A percentile compares a stretch with the other conserved stretches of the same genome.
phyloP scores from a whole-genome alignment of 2,113 vertebrate species.

The Coregonus clupeaformis region DNA sequence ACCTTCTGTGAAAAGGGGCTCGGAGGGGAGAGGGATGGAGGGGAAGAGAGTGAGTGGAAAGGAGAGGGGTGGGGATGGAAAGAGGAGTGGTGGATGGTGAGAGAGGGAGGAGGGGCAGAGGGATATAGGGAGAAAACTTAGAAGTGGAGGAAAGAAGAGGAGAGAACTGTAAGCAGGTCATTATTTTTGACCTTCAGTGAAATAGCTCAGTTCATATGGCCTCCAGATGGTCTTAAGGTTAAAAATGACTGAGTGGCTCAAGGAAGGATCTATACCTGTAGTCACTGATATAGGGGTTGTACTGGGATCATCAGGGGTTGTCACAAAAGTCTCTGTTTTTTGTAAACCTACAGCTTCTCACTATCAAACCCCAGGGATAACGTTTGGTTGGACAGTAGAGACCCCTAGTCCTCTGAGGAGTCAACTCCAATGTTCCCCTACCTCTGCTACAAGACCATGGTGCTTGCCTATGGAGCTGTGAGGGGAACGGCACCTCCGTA shows the following conservation, averaged over 20 bases:
- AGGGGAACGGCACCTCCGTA: no score
- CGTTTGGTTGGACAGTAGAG: not conserved
- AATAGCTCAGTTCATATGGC: conserved; percentile 11
- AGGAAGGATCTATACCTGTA: conserved; percentile 2
- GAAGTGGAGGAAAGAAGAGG: not conserved
- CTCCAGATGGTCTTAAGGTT: not conserved
- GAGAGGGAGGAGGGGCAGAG: not conserved
- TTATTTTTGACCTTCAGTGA: not conserved
- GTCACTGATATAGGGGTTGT: conserved; percentile 18
- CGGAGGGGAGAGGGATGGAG: not conserved
- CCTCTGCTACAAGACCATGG: no score
- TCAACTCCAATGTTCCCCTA: no score
- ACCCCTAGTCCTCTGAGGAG: no score
- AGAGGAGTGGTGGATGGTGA: not conserved
- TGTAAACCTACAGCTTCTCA: no score
- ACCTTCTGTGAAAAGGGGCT: not conserved
- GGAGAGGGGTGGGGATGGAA: not conserved
- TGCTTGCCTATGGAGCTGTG: no score
- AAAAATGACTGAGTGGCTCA: not conserved
- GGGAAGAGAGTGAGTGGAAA: not conserved
- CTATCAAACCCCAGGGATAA: not conserved
- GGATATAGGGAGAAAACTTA: not conserved
- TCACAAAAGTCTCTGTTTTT: conserved; percentile 11
- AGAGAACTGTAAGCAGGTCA: not conserved
- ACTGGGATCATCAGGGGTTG: conserved; percentile 12